Evolutionary conservation across 2,888 invertebrate species (phyloP).

Genomic region (Hypselothyrea guttata): DNA sequence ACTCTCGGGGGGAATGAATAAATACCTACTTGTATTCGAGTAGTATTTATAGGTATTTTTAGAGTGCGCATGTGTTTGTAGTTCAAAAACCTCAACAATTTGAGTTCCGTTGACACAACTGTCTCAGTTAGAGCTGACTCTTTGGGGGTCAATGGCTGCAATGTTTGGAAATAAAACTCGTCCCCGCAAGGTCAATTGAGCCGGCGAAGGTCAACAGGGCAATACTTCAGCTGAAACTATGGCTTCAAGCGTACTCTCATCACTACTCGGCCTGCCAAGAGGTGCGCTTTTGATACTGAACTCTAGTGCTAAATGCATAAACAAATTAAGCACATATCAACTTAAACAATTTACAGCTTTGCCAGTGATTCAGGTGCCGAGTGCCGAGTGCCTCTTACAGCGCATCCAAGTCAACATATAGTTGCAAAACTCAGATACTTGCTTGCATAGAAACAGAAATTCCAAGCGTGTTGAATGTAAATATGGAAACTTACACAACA

Average conservation of each 20-base stretch:
- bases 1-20: slow-evolving; percentile 6
- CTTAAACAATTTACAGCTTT: slow-evolving; percentile 11
- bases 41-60: too few species aligned
- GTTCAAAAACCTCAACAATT: slow-evolving; percentile 76
- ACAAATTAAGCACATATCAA: slow-evolving; percentile 14
- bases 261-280: slow-evolving; percentile 18
- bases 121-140: slow-evolving; percentile 17
- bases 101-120: slow-evolving; percentile 70
- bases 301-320: slow-evolving; percentile 21
- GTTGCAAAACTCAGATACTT: background rate
- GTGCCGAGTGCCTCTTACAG: too few species aligned
- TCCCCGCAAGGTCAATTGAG: slow-evolving; percentile 57
- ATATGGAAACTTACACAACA: slow-evolving; percentile 15
- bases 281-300: slow-evolving; percentile 17
- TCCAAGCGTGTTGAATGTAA: background rate
- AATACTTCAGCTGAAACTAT: background rate
- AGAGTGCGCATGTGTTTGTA: slow-evolving; percentile 14
- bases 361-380: background rate
- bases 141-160: slow-evolving; percentile 65
- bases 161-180: slow-evolving; percentile 45
- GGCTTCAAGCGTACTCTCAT: background rate
- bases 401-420: background rate
- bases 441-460: background rate
- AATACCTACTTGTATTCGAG: too few species aligned
- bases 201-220: slow-evolving; percentile 35